Evolutionary conservation across 2,797 vertebrate species (phyloP).

Genomic region (Myripristis jacobus): DNA sequence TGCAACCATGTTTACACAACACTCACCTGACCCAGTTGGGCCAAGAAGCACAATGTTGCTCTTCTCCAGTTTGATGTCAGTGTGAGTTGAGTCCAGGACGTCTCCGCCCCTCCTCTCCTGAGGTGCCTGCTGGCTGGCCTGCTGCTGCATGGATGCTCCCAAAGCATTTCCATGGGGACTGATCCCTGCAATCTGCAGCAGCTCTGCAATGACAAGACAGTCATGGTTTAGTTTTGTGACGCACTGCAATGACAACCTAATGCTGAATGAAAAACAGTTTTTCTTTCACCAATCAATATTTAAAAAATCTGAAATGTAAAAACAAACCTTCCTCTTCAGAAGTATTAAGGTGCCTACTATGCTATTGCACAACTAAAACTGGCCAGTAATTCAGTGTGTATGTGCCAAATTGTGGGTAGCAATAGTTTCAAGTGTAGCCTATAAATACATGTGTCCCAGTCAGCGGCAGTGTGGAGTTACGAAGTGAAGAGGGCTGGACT

Average conservation of each 20-base stretch:
- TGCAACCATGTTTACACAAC: conserved; percentile 3
- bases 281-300: no score
- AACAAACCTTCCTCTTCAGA: background rate
- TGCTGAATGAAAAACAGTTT: background rate
- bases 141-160: conserved; percentile 96
- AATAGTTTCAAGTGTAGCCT: conserved; percentile 45
- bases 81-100: conserved; percentile 91
- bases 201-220: conserved; percentile 81
- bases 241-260: background rate
- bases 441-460: conserved; percentile 56
- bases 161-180: conserved; percentile 96
- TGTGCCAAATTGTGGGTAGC: conserved; percentile 9
- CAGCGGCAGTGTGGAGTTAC: conserved; percentile 48
- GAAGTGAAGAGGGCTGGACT: conserved; percentile 22
- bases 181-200: conserved; percentile 97
- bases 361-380: background rate
- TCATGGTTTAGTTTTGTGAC: conserved; percentile 1
- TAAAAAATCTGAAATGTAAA: background rate
- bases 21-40: conserved; percentile 95
- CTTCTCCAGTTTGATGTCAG: conserved; percentile 97
- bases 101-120: conserved; percentile 95
- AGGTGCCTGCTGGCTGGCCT: conserved; percentile 91
- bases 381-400: conserved; percentile 5
- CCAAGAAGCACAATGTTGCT: conserved; percentile 98
- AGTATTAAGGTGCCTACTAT: background rate